These are phyloP conservation scores for Lamellibrachia columna DNA, from an alignment of 2,888 invertebrate species.

Conservation along the genomic window DNA sequence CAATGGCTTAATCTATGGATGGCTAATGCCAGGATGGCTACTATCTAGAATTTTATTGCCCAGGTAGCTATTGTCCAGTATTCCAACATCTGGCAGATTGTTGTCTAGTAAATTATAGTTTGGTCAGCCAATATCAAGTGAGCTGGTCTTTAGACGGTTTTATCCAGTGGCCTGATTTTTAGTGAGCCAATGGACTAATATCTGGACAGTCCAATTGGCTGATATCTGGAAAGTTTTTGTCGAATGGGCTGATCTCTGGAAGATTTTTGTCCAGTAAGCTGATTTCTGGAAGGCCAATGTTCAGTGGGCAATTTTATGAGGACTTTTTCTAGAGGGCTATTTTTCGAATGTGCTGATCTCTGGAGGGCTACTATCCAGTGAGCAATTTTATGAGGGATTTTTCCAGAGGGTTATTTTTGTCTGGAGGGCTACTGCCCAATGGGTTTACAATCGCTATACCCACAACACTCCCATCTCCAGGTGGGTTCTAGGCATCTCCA, in stretches of 20 bases:
- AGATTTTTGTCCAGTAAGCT: too few relatives aligned
- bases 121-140: background rate
- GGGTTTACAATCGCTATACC: background rate
- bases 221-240: too few relatives aligned
- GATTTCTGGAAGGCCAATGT: too few relatives aligned
- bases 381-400: background rate
- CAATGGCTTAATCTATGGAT: background rate
- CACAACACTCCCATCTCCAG: background rate
- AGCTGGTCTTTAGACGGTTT: too few relatives aligned
- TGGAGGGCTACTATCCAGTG: background rate
- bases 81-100: background rate
- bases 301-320: too few relatives aligned
- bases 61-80: background rate
- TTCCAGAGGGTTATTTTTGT: background rate
- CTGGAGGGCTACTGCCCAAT: background rate
- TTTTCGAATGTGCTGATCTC: too few relatives aligned
- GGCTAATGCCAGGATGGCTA: background rate
- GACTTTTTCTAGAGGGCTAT: too few relatives aligned
- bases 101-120: background rate
- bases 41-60: background rate
- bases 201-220: too few relatives aligned
- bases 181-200: too few relatives aligned
- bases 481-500: background rate
- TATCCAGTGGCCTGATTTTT: too few relatives aligned
- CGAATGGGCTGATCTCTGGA: too few relatives aligned